Percentiles rank a stretch among this genome's conserved stretches.
Conservation (phyloP, 1,140 invertebrate genomes). For the Hyles euphorbiae region DNA sequence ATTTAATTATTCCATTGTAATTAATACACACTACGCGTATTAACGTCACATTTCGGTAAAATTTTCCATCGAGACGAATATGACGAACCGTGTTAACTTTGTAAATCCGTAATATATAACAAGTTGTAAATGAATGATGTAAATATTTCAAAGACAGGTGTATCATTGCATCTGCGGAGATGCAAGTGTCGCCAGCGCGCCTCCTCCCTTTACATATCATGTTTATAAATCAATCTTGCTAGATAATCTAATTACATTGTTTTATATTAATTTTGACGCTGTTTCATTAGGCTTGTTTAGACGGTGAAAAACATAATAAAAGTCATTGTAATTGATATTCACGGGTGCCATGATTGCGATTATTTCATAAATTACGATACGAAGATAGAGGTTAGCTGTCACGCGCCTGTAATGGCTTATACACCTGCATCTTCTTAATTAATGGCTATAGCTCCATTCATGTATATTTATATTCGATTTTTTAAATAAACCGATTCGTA, state of each 20-base stretch:
- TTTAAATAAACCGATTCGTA: no score
- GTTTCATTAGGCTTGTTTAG: constrained; percentile 11
- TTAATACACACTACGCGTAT: no score
- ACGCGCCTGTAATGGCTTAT: constrained; percentile 9
- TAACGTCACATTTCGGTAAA: no score
- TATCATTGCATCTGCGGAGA: constrained; percentile 50
- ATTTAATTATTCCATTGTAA: no score
- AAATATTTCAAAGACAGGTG: constrained; percentile 53
- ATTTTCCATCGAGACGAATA: no score
- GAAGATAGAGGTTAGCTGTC: constrained; percentile 11
- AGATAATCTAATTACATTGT: constrained; percentile 12
- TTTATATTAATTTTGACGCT: constrained; percentile 4
- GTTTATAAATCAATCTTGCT: constrained; percentile 12
- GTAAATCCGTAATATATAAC: neutral
- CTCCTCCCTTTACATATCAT: constrained; percentile 5
- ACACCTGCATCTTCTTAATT: constrained; percentile 9
- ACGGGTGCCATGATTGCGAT: constrained; percentile 6
- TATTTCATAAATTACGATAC: constrained; percentile 19
- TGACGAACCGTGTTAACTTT: no score
- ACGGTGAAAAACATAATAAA: constrained; percentile 15
- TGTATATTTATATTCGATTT: no score
- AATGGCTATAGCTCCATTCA: constrained; percentile 1
- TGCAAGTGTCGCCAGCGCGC: constrained; percentile 16
- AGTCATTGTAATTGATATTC: constrained; percentile 15
- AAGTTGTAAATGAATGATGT: constrained; percentile 30